phyloP scores from a whole-genome alignment of 2,797 vertebrate species.

The Amniataba percoides region DNA sequence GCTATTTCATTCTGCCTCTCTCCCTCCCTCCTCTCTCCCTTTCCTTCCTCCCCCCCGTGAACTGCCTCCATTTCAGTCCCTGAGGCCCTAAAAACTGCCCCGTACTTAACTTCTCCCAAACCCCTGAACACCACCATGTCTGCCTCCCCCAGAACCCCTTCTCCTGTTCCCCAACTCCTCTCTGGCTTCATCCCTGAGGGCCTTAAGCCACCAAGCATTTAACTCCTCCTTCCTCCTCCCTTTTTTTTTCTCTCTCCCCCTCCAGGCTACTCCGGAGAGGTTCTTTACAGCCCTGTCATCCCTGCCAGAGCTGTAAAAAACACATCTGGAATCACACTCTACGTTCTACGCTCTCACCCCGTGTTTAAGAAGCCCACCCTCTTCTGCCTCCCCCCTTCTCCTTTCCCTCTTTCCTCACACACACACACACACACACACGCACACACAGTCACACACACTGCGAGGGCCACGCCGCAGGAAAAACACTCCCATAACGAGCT shows the following conservation, averaged over 20 bases:
- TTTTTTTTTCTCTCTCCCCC: constrained; percentile 29
- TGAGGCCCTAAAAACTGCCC: constrained; percentile 64
- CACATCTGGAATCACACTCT: constrained; percentile 88
- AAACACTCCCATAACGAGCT: constrained; percentile 80
- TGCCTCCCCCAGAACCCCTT: constrained; percentile 36
- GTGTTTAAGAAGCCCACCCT: constrained; percentile 68
- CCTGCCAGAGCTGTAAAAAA: constrained; percentile 83
- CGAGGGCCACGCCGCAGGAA: constrained; percentile 71
- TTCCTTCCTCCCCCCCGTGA: constrained; percentile 25
- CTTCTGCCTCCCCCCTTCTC: constrained; percentile 18
- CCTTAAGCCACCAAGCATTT: constrained; percentile 45
- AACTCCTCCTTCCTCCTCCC: constrained; percentile 50
- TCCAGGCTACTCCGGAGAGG: constrained; percentile 72
- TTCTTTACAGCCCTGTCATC: constrained; percentile 81
- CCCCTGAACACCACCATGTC: constrained; percentile 61
- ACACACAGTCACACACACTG: constrained; percentile 49
- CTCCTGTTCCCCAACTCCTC: constrained; percentile 57
- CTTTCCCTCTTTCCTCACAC: constrained; percentile 41
- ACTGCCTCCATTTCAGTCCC: constrained; percentile 53
- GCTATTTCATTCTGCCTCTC: constrained; percentile 68
- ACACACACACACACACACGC: constrained; percentile 50
- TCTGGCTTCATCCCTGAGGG: constrained; percentile 52
- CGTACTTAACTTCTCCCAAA: constrained; percentile 77
- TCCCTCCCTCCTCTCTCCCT: constrained; percentile 14
- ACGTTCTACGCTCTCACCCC: constrained; percentile 68